Evolutionary conservation across 1,140 invertebrate genomes (phyloP), one percentile per base, ranked within the genome.

Genomic region (Trigoniulus corallinus): DNA sequence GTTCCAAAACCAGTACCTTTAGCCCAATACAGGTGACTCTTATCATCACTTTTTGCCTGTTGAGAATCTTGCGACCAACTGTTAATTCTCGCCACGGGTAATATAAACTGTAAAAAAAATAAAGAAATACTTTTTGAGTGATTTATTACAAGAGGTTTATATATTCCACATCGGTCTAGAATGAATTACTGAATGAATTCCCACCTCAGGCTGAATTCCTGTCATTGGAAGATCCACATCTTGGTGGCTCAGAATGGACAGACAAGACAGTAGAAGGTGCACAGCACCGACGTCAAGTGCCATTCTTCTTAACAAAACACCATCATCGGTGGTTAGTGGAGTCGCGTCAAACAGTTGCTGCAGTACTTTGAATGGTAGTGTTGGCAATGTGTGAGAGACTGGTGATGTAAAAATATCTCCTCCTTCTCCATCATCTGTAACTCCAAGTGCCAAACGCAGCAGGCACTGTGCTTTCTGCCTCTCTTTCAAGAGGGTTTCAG

Each of bases 1-100:
- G 89, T 93, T 13, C 91, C 92, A 67, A 93, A 97, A 2, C 92
- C 92, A 1, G 89, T 91, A 4, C 75, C 74, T 56, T 94, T 94
- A 0, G 89, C 91, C 89, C 89, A 96, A 66, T 93, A 94, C 53
- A 85, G 70, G 61, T 92, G 86, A 1, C 79, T 78, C 56, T 88
- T 86, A 51, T 86, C 81, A 58, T 83, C 80, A 52, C 61, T 29
- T 42, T 54, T 52, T 23, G n/a, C 26, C n/a, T n/a, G 29, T 29
- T 25, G 2, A 1, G 12, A 25, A 23, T 48, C 29, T 43, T 53
- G 51, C 20, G 34, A 3, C 13, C 10, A 10, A n/a, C 15, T 48
- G 13, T 2, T 24, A 20, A 23, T 24, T 15, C 20, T 21, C 4
- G 42, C 12, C 4, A 43, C 42, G n/a, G 46, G 24, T 45, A 47